Percentiles rank a stretch among this genome's conserved stretches.
Evolutionary conservation across 2,113 vertebrate species (phyloP).

Genomic region (Amphilophus citrinellus): DNA sequence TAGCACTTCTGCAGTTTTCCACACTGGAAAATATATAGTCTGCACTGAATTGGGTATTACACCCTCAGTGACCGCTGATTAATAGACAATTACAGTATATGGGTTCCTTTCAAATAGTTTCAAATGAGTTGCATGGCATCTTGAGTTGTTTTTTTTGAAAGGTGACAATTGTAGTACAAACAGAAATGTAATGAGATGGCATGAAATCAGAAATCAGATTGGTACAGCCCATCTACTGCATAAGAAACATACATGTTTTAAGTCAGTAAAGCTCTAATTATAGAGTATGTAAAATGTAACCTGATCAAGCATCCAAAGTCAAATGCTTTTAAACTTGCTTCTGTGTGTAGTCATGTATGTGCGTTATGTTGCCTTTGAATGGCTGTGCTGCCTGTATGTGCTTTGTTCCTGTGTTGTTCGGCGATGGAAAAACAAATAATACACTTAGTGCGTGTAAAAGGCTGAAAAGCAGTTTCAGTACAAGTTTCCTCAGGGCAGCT

Average conservation of each 20-base stretch:
- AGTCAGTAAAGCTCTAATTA: background rate
- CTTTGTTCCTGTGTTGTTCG: constrained; percentile 12
- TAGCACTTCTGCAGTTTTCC: background rate
- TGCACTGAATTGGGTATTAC: background rate
- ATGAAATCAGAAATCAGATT: background rate
- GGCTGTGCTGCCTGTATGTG: background rate
- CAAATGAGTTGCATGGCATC: background rate
- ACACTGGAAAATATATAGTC: background rate
- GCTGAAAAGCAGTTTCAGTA: constrained; percentile 48
- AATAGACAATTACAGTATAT: background rate
- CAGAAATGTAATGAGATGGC: background rate
- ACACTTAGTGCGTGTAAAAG: constrained; percentile 34
- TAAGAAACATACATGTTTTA: background rate
- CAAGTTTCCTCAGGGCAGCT: constrained; percentile 61
- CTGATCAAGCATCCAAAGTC: background rate
- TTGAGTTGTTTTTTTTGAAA: background rate
- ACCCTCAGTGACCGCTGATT: background rate
- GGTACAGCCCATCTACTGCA: background rate
- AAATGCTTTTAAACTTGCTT: too few relatives aligned
- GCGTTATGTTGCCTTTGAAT: background rate
- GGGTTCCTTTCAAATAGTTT: background rate
- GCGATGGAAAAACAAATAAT: constrained; percentile 59
- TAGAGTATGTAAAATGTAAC: background rate
- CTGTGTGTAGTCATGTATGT: background rate
- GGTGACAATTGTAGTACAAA: background rate